Base-by-base conservation (phyloP, 2,113 vertebrate genomes). In the Heterotilapia buettikoferi region DNA sequence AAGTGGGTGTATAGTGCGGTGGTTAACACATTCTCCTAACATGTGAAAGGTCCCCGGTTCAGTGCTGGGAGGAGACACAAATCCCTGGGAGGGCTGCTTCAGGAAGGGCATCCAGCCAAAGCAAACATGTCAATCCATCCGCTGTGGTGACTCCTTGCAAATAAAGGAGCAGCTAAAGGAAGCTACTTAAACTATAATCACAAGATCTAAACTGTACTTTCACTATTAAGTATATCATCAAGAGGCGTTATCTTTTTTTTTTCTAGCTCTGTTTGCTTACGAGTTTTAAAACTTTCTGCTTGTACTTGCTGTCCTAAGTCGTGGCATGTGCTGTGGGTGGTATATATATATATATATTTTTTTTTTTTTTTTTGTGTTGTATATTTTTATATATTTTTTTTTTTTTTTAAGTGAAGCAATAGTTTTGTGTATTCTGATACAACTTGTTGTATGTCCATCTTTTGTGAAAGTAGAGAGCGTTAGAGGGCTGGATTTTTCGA, bases 41-140 rank as follows among this genome's bases (percentile, higher is more conserved):
- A 79, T 33, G 29, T 97, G 97, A 97, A 97, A 98, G 97, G 97
- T 98, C 97, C 97, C 95, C 96, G 96, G 97, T 97, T 97, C 97
- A 96, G 97, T 92, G 97, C 97, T 47, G 2, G 24, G 43, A 76
- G 43, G 71, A 31, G 71, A 47, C 16, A 47, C 71, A 50, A 29
- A 50, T 76, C 43, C 43, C 3, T 76, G 43, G 43, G 43, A 76
- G 43, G 24, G 43, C 26, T 19, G 71, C 71, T 43, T 43, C 66
- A 43, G 66, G 66, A 71, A 43, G 66, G 66, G 12, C 66, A 50
- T 76, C 71, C 24, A 29, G 71, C 71, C 71, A 76, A 76, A 76
- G 26, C 24, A 76, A 76, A 76, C 26, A 19, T 50, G 43, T 29
- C 43, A 19, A 50, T 76, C 43, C 16, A 76, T 50, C 9, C 4